These are phyloP conservation scores for Anolis sagrei DNA, from an alignment of 2,113 vertebrate genomes.

Conservation along the genomic window DNA sequence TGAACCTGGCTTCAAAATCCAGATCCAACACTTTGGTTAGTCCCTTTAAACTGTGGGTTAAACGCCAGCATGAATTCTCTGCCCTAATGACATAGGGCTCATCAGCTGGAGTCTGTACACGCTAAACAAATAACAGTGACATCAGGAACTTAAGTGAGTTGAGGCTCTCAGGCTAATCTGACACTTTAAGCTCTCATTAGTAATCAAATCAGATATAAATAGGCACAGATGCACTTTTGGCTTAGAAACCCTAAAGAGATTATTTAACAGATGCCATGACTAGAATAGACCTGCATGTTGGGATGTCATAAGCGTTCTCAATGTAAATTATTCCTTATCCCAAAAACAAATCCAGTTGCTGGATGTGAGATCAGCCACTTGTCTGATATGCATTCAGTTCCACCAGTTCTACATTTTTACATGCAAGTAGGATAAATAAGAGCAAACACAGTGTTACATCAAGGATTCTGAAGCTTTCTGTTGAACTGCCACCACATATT, in stretches of 20 bases:
- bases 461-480: conserved; percentile 49
- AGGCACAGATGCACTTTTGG: conserved; percentile 47
- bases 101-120: not conserved
- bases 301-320: not conserved
- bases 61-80: no score
- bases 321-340: conserved; percentile 34
- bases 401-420: conserved; percentile 28
- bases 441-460: conserved; percentile 23
- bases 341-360: conserved; percentile 24
- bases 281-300: conserved; percentile 25
- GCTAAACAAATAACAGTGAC: not conserved
- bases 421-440: conserved; percentile 32
- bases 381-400: conserved; percentile 53
- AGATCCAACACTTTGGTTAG: no score
- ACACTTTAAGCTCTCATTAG: conserved; percentile 52
- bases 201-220: conserved; percentile 55
- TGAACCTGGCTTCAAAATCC: no score
- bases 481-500: conserved; percentile 47
- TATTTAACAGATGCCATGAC: conserved; percentile 36
- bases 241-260: conserved; percentile 39
- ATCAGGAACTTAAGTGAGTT: conserved; percentile 8
- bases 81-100: no score
- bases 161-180: conserved; percentile 25
- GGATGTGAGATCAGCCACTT: conserved; percentile 20
- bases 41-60: no score